These are phyloP conservation scores for Nasua narica DNA, from an alignment of 2,797 vertebrate genomes.

Conservation along the genomic window DNA sequence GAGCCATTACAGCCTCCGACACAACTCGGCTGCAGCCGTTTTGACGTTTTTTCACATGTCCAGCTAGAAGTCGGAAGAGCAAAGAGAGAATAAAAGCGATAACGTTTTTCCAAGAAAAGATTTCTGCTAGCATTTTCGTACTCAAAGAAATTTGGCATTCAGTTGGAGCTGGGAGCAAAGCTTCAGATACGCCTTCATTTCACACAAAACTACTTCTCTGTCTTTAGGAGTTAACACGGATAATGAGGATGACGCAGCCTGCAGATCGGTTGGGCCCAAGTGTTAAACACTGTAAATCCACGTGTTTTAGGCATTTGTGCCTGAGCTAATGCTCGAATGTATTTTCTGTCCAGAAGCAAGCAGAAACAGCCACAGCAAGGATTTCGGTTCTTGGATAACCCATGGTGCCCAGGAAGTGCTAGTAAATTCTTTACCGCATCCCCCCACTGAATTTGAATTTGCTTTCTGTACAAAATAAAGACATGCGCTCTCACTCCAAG, in stretches of 20 bases:
- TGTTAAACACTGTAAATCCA: constrained; percentile 2
- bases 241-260: neutral
- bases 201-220: constrained; percentile 38
- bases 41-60: constrained; percentile 46
- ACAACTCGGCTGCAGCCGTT: neutral
- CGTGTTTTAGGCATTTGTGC: neutral
- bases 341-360: constrained; percentile 32
- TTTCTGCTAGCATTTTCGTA: constrained; percentile 53
- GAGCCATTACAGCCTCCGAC: neutral
- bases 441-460: neutral
- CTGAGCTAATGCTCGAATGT: neutral
- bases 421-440: neutral
- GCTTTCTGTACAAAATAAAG: constrained; percentile 32
- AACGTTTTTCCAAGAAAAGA: constrained; percentile 30
- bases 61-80: constrained; percentile 14
- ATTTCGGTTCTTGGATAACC: neutral
- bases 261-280: neutral
- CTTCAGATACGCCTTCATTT: constrained; percentile 16
- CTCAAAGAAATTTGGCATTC: constrained; percentile 32
- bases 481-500: neutral
- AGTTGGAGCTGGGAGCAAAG: neutral
- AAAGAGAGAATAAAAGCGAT: constrained; percentile 43
- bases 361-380: neutral
- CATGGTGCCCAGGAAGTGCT: neutral
- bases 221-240: constrained; percentile 5